Conservation (phyloP, 2,888 invertebrate genomes). For the Luffia ferchaultella region DNA sequence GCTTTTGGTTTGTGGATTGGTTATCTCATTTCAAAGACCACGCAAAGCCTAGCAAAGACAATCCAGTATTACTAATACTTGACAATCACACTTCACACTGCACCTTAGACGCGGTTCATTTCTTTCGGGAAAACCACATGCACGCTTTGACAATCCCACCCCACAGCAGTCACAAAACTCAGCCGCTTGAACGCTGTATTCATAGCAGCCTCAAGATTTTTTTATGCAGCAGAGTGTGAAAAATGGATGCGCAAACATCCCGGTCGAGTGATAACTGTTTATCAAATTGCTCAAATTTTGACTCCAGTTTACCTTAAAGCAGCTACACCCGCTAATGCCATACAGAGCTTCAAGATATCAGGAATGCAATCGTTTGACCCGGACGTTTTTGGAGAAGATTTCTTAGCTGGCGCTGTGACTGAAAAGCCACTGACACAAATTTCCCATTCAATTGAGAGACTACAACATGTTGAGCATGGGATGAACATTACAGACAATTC, state of each 20-base stretch:
- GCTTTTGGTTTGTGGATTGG: conserved; percentile 13
- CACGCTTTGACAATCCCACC: conserved; percentile 2
- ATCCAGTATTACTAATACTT: conserved; percentile 12
- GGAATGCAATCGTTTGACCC: conserved; percentile 14
- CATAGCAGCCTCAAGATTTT: conserved; percentile 13
- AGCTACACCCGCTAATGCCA: conserved; percentile 9
- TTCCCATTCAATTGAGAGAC: neutral
- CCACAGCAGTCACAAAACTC: no score
- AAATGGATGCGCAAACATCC: conserved; percentile 19
- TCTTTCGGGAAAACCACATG: conserved; percentile 1
- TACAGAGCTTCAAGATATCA: conserved; percentile 10
- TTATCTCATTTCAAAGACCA: conserved; percentile 11
- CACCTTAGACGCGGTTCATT: conserved; percentile 3
- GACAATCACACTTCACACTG: conserved; percentile 14
- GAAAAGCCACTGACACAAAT: conserved; percentile 10
- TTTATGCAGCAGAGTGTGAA: conserved; percentile 16
- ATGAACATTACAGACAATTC: neutral
- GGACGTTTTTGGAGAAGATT: conserved; percentile 16
- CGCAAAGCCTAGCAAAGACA: conserved; percentile 6
- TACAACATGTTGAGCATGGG: conserved; percentile 1
- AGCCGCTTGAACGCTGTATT: conserved; percentile 1
- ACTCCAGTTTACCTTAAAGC: conserved; percentile 7
- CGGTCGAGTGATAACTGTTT: conserved; percentile 15
- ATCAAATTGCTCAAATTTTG: conserved; percentile 12
- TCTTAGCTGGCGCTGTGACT: conserved; percentile 12